These are phyloP conservation scores for Leptothorax acervorum DNA, from an alignment of 2,888 invertebrate species.

Conservation along the genomic window DNA sequence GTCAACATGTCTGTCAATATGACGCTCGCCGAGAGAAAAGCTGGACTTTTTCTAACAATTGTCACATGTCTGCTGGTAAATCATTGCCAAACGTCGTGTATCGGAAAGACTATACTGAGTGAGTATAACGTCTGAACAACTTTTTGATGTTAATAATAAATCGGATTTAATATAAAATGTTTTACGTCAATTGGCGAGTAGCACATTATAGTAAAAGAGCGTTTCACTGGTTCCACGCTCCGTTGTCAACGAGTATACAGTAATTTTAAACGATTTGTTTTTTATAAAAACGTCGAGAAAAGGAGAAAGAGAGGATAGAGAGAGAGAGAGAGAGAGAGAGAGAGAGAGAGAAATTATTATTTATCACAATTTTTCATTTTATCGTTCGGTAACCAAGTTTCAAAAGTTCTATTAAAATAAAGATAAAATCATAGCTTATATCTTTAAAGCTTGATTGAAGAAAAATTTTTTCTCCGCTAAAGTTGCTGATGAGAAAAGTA, in stretches of 20 bases:
- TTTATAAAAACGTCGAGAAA: neutral
- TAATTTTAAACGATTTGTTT: neutral
- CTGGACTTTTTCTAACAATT: neutral
- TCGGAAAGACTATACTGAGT: conserved; percentile 81
- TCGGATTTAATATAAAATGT: neutral
- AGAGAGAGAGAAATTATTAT: no score
- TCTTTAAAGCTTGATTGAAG: no score
- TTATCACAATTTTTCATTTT: no score
- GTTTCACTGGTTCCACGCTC: neutral
- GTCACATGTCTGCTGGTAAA: conserved; percentile 16
- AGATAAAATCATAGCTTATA: no score
- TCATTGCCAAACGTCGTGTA: conserved; percentile 75
- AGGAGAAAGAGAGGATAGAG: no score
- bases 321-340: no score
- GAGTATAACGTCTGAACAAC: conserved; percentile 69
- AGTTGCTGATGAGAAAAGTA: no score
- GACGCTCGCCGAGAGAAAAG: neutral
- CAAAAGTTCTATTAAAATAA: no score
- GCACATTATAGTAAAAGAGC: neutral
- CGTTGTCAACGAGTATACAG: neutral
- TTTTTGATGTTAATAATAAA: neutral
- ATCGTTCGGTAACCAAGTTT: no score
- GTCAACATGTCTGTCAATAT: neutral
- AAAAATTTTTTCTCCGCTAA: no score
- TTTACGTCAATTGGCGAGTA: neutral